Conservation (phyloP, 2,113 vertebrate genomes). For the Aepyceros melampus region DNA sequence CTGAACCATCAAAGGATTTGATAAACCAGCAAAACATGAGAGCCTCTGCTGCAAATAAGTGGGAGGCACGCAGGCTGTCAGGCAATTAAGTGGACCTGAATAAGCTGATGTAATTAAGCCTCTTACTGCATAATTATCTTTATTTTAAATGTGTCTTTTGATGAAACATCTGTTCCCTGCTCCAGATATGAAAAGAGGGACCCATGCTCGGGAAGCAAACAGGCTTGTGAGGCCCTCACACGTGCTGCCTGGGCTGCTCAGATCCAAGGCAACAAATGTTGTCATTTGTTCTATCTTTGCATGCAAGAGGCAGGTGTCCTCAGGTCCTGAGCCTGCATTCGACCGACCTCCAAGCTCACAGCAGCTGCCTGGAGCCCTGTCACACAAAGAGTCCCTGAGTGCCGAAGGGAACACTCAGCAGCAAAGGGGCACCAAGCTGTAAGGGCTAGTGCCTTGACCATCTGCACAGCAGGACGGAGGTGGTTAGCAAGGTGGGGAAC, state of each 20-base stretch:
- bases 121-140: slow-evolving; percentile 87
- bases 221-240: slow-evolving; percentile 68
- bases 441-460: background rate
- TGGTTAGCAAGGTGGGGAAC: background rate
- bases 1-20: slow-evolving; percentile 64
- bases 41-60: slow-evolving; percentile 71
- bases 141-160: slow-evolving; percentile 88
- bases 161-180: slow-evolving; percentile 87
- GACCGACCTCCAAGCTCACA: slow-evolving; percentile 66
- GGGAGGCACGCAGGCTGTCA: slow-evolving; percentile 80
- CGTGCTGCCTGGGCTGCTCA: slow-evolving; percentile 69
- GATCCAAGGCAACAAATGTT: slow-evolving; percentile 77
- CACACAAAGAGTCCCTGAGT: slow-evolving; percentile 60
- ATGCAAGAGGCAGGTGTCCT: slow-evolving; percentile 80
- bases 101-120: slow-evolving; percentile 87
- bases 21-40: slow-evolving; percentile 74
- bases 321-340: slow-evolving; percentile 7
- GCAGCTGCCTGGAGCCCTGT: slow-evolving; percentile 76
- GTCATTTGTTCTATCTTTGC: slow-evolving; percentile 78
- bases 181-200: slow-evolving; percentile 84
- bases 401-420: slow-evolving; percentile 5
- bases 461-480: background rate
- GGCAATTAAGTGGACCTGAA: slow-evolving; percentile 87
- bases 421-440: background rate
- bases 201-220: slow-evolving; percentile 70